Percentiles rank a stretch among this genome's conserved stretches.
These are phyloP conservation scores for Phrynocephalus guinanensis DNA, from an alignment of 2,797 vertebrate genomes.

Conservation along the genomic window DNA sequence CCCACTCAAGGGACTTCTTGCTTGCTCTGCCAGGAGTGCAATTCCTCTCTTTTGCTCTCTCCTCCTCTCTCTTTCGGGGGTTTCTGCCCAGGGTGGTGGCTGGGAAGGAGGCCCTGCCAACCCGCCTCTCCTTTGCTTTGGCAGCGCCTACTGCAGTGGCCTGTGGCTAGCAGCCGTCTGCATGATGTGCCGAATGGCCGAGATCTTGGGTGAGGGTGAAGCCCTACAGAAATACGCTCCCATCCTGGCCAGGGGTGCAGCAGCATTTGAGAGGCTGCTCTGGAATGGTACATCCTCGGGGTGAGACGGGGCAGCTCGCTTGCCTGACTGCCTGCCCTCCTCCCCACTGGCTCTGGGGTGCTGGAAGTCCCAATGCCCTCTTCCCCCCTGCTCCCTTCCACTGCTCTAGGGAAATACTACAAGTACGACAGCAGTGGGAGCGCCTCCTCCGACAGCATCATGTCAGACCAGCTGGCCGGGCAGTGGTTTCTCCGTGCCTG, in stretches of 20 bases:
- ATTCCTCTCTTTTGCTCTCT: too few relatives aligned
- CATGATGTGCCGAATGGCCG: conserved; percentile 93
- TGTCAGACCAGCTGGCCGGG: conserved; percentile 98
- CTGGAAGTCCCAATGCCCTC: not conserved
- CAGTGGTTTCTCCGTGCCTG: conserved; percentile 95
- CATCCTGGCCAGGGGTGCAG: conserved; percentile 85
- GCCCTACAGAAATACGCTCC: conserved; percentile 78
- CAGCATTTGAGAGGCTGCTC: conserved; percentile 89
- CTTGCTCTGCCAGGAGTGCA: too few relatives aligned
- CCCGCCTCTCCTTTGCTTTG: not conserved
- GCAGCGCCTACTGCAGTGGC: conserved; percentile 93
- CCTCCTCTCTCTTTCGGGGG: too few relatives aligned
- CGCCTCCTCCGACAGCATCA: conserved; percentile 87
- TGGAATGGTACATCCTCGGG: conserved; percentile 88
- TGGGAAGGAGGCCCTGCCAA: not conserved
- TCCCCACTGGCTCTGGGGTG: not conserved
- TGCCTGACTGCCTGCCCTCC: not conserved
- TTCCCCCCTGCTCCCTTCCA: not conserved
- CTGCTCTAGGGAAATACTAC: conserved; percentile 89
- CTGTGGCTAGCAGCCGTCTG: conserved; percentile 94
- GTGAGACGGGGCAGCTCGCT: not conserved
- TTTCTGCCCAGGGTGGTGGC: not conserved
- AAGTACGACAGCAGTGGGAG: conserved; percentile 96
- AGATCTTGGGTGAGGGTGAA: conserved; percentile 74
- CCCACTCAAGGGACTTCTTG: too few relatives aligned